Evolutionary conservation across 2,797 vertebrate genomes (phyloP).

Genomic region (Atherinosoma microstoma): DNA sequence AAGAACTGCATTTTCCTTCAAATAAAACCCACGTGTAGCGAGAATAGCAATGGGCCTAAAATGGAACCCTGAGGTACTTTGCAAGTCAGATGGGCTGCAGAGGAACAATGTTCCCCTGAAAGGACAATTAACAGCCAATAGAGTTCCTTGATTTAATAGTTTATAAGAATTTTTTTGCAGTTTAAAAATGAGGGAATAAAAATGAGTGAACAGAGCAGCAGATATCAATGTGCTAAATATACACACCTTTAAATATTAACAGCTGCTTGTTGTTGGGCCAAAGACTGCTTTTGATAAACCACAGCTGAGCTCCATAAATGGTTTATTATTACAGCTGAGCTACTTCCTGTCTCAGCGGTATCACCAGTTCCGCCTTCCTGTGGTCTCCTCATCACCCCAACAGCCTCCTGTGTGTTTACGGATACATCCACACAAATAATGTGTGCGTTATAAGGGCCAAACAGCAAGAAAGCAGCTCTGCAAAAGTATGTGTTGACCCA

Average conservation of each 20-base stretch:
- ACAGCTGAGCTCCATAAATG: conserved; percentile 11
- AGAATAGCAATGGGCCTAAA: not conserved
- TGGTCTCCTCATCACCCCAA: conserved; percentile 22
- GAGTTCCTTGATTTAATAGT: too few species aligned
- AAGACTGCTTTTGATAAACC: conserved; percentile 22
- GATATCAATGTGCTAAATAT: conserved; percentile 6
- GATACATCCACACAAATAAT: conserved; percentile 4
- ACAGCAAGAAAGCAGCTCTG: conserved; percentile 39
- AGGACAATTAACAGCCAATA: not conserved
- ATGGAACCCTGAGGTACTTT: not conserved
- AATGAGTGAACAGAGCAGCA: not conserved
- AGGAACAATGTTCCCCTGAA: not conserved
- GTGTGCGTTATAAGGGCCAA: conserved; percentile 21
- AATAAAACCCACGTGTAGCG: not conserved
- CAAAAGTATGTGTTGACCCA: conserved; percentile 56
- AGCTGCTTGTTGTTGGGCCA: not conserved
- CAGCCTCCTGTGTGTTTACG: conserved; percentile 12
- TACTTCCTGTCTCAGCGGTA: conserved; percentile 51
- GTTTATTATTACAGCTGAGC: conserved; percentile 57
- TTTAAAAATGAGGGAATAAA: too few species aligned
- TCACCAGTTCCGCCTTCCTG: conserved; percentile 41
- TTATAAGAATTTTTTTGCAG: too few species aligned
- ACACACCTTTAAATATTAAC: conserved; percentile 17
- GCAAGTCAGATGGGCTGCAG: not conserved
- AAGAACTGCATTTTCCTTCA: not conserved